phyloP scores from a whole-genome alignment of 2,797 vertebrate species.

The Muscicapa comitata region DNA sequence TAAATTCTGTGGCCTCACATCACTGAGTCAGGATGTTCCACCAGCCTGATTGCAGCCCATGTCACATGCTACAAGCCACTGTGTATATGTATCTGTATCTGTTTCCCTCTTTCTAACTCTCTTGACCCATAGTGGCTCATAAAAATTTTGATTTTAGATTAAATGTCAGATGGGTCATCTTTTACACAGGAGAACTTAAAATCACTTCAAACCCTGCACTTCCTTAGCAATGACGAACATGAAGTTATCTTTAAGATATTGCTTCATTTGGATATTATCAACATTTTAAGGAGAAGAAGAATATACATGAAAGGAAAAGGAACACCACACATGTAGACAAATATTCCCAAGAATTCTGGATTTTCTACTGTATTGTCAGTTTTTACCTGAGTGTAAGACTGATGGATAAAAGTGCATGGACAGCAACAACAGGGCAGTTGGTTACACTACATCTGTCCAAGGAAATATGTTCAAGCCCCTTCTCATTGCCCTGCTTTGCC shows the following conservation, averaged over 20 bases:
- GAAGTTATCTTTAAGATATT: background rate
- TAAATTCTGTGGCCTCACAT: background rate
- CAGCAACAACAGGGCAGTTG: background rate
- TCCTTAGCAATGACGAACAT: background rate
- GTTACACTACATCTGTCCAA: background rate
- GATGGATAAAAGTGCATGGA: background rate
- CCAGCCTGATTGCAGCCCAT: background rate
- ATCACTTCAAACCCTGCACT: background rate
- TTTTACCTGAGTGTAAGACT: background rate
- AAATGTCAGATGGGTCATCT: background rate
- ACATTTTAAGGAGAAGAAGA: background rate
- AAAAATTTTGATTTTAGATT: background rate
- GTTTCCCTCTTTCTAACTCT: background rate
- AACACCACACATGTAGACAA: background rate
- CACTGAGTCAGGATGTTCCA: background rate
- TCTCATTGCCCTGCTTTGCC: background rate
- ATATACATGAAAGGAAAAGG: background rate
- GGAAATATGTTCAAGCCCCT: background rate
- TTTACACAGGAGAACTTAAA: background rate
- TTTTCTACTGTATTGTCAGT: background rate
- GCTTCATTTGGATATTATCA: background rate
- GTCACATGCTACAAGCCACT: background rate
- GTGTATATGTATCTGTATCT: background rate
- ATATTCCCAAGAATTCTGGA: background rate
- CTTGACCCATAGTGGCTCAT: background rate